phyloP scores from a whole-genome alignment of 2,888 invertebrate species.

The Lapara coniferarum region DNA sequence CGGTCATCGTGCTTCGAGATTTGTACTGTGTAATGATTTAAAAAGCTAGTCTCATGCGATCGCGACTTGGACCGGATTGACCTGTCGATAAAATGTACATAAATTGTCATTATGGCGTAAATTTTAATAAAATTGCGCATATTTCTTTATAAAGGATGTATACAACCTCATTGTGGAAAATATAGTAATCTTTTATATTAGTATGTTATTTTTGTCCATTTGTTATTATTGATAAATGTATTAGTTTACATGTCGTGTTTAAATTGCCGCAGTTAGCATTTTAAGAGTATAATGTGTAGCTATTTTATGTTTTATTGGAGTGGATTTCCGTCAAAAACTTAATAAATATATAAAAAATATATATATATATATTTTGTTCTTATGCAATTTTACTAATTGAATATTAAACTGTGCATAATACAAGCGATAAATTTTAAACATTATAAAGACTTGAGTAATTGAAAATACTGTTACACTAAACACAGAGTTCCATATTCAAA shows the following conservation, averaged over 20 bases:
- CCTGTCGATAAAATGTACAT: slow-evolving; percentile 3
- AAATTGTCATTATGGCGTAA: slow-evolving; percentile 14
- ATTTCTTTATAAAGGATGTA: background rate
- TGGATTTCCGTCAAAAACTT: background rate
- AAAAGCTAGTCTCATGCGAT: slow-evolving; percentile 11
- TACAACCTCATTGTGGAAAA: background rate
- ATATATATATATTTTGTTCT: background rate
- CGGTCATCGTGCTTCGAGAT: slow-evolving; percentile 15
- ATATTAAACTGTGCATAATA: too few relatives aligned
- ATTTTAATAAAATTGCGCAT: slow-evolving; percentile 12
- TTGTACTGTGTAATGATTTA: slow-evolving; percentile 17
- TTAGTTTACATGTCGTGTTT: background rate
- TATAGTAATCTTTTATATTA: background rate
- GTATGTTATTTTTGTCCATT: background rate
- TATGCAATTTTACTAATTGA: too few relatives aligned
- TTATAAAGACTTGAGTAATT: too few relatives aligned
- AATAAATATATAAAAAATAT: background rate
- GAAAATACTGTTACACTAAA: too few relatives aligned
- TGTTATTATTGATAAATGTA: background rate
- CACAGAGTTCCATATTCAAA: too few relatives aligned
- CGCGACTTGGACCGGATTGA: slow-evolving; percentile 4
- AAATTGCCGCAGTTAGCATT: slow-evolving; percentile 1
- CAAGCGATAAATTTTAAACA: too few relatives aligned
- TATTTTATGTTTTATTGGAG: background rate
- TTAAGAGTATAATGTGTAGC: background rate